Evolutionary conservation across 2,888 invertebrate species (phyloP), one percentile per base, ranked within the genome.

Genomic region (Dryadula phaetusa): DNA sequence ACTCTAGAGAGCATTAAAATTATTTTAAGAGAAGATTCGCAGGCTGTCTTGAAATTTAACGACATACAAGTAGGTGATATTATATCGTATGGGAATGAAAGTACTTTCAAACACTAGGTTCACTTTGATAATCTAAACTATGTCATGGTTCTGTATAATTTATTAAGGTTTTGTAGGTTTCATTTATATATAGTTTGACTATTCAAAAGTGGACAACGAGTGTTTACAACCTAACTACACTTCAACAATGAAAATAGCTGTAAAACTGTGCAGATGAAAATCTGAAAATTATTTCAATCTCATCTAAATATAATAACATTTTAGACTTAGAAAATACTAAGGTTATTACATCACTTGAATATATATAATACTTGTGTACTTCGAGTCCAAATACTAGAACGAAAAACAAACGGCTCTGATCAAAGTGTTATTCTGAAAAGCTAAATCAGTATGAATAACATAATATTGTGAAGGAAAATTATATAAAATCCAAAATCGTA

Each of bases 1-100:
- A 70, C 74, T 75, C 70, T 62, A 66, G 73, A 66, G 72, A 74
- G 65, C 67, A 69, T 72, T 75, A 70, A 72, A 76, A 70, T 69
- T 69, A 73, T 75, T 75, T 73, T 52, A 69, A 66, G 49, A 53
- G 28, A 64, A 56, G 52, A 62, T 62, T 61, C 58, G 32, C 20
- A 44, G 28, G 25, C 7, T 25, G 47, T 37, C 25, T 64, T 28
- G 46, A 37, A 56, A 47, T 47, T 37, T 37, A 46, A 10, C 32
- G 22, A 49, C 37, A 62, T 49, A 2, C 40, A 12, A 1, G 28
- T 16, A 52, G 7, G 42, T 28, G 7, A 34, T 2, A 44, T 20
- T 56, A 6, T 49, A 22, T 34, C 28, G 18, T 44, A 61, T n/a
- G 22, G 22, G 40, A n/a, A 37, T 7, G 5, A 46, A 46, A 46